A percentile compares a stretch with the other conserved stretches of the same genome.
Evolutionary conservation across 1,140 invertebrate genomes (phyloP).

Genomic region (Papilio glaucus): DNA sequence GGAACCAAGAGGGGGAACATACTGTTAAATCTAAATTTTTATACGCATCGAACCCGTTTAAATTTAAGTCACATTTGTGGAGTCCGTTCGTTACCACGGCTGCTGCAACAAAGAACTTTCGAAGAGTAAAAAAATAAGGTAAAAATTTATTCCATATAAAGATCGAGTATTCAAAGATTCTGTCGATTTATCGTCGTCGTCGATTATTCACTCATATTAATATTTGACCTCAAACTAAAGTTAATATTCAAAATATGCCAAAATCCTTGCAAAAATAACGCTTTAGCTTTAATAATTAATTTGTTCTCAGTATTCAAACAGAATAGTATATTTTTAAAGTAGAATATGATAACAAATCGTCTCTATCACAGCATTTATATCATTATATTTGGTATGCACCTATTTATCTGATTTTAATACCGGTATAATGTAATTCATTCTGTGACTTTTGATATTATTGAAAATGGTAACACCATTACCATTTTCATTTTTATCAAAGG

Average conservation of each 20-base stretch:
- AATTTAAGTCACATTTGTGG: constrained; percentile 27
- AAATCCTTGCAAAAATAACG: constrained; percentile 7
- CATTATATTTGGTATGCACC: neutral
- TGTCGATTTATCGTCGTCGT: neutral
- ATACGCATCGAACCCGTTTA: constrained; percentile 17
- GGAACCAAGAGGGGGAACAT: constrained; percentile 23
- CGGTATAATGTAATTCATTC: constrained; percentile 10
- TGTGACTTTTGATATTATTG: constrained; percentile 2
- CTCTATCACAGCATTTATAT: neutral
- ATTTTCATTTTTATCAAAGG: constrained; percentile 10
- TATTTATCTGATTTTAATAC: neutral
- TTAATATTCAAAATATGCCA: constrained; percentile 24
- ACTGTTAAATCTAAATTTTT: constrained; percentile 29
- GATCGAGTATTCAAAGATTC: neutral
- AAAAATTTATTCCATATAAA: neutral
- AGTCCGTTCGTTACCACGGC: constrained; percentile 28
- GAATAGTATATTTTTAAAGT: neutral
- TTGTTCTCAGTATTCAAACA: neutral
- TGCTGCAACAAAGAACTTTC: neutral
- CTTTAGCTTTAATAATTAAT: neutral
- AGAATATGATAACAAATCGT: too few relatives aligned
- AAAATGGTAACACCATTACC: constrained; percentile 17
- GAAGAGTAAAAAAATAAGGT: constrained; percentile 11
- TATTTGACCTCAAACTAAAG: constrained; percentile 8
- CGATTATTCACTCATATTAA: neutral